Conservation (phyloP, 2,888 invertebrate species). For the Lycocerus yunnanus region DNA sequence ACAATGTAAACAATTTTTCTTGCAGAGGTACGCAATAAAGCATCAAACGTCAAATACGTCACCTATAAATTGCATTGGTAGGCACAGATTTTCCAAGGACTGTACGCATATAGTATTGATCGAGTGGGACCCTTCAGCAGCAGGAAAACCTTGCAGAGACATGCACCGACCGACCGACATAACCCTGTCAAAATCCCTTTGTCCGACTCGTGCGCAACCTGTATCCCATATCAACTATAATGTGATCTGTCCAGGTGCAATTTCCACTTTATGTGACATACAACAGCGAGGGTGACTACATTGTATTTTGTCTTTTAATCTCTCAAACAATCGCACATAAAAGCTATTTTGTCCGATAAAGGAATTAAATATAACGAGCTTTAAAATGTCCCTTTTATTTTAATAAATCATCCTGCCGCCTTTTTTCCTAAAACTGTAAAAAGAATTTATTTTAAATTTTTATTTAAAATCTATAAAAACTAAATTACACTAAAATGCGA, state of each 20-base stretch:
- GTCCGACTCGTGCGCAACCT: constrained; percentile 38
- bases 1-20: neutral
- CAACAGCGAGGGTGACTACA: neutral
- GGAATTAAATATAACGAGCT: neutral
- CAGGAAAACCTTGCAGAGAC: constrained; percentile 39
- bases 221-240: constrained; percentile 16
- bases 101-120: constrained; percentile 48
- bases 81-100: constrained; percentile 42
- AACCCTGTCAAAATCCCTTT: constrained; percentile 40
- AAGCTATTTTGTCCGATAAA: neutral
- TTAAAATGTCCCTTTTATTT: neutral
- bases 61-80: constrained; percentile 32
- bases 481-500: too few species aligned
- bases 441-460: too few species aligned
- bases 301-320: neutral
- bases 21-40: constrained; percentile 3
- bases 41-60: constrained; percentile 22
- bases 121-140: constrained; percentile 41
- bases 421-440: too few species aligned
- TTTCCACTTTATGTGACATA: constrained; percentile 1
- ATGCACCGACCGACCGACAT: constrained; percentile 36
- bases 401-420: neutral
- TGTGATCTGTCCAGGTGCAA: constrained; percentile 14
- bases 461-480: too few species aligned
- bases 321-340: neutral